These are phyloP conservation scores for Lymantria monacha DNA, from an alignment of 2,888 invertebrate genomes.

Conservation along the genomic window DNA sequence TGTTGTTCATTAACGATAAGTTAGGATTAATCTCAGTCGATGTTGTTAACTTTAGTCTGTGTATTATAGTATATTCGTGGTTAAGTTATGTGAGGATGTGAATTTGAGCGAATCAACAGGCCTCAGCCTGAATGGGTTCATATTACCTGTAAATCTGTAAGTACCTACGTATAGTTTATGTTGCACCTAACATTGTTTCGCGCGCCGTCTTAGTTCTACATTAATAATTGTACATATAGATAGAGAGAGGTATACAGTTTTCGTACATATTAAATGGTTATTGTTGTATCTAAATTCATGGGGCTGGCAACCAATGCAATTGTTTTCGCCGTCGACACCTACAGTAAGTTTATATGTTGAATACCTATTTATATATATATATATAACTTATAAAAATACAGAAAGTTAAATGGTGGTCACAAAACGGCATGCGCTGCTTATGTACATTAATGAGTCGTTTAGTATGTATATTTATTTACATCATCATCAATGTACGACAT, in stretches of 20 bases:
- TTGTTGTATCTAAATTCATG: constrained; percentile 66
- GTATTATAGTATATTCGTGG: constrained; percentile 77
- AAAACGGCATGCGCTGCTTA: constrained; percentile 36
- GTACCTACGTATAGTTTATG: constrained; percentile 70
- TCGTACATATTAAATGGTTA: constrained; percentile 63
- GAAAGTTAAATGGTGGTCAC: constrained; percentile 37
- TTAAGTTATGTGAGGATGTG: constrained; percentile 73
- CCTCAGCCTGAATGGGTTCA: constrained; percentile 67
- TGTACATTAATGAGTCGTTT: constrained; percentile 10
- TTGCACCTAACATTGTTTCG: constrained; percentile 74
- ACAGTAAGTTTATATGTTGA: no score
- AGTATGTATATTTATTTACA: constrained; percentile 5
- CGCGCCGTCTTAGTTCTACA: constrained; percentile 73
- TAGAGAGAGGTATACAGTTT: constrained; percentile 72
- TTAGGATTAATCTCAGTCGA: constrained; percentile 79
- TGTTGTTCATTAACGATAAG: constrained; percentile 81
- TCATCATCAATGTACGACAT: constrained; percentile 10
- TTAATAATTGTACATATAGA: constrained; percentile 76
- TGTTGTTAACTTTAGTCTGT: constrained; percentile 77
- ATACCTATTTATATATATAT: no score
- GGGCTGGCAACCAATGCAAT: constrained; percentile 64
- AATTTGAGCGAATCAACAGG: constrained; percentile 79
- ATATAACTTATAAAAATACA: no score
- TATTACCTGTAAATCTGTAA: constrained; percentile 68
- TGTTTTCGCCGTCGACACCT: constrained; percentile 19